Evolutionary conservation across 2,797 vertebrate species (phyloP), one percentile per base, ranked within the genome.

Genomic region (Sphenodon punctatus): DNA sequence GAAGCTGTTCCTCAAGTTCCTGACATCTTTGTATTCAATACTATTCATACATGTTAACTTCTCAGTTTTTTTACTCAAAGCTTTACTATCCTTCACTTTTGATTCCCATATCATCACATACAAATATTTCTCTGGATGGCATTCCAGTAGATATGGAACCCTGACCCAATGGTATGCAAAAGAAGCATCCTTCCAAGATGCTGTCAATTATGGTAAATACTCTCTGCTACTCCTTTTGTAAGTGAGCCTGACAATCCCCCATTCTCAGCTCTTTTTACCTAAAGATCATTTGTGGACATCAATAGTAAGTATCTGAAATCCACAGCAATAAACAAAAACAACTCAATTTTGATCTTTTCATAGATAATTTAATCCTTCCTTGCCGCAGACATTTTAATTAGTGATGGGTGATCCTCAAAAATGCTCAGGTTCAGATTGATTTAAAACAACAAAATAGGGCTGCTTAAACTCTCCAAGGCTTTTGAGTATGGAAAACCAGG

Each of bases 361-460:
- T 1, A 5, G 36, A 64, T 3, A 85, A 41, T 70, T 89, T 90
- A 92, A 89, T 84, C 64, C 85, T 82, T 84, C 76, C 41, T 67
- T 75, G 55, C 77, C 86, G 84, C 55, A 42, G 38, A 85, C 60
- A 55, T 14, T 69, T 72, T 72, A 78, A 84, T 76, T 85, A 49
- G 8, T 53, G 69, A 72, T 80, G 80, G 78, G 55, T 78, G 90
- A 79, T 65, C 68, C 74, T 81, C 51, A 72, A n/a, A 81, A 85
- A 85, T 58, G 70, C 82, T 72, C 27, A 2, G 65, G 51, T 78
- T 92, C 76, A 88, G 71, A 70, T 90, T 88, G 88, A 91, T 88
- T 89, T 90, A 79, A 82, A 49, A 86, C 81, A 70, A 72, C 71
- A 85, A 88, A 89, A 84, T 83, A 66, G 72, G 77, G 78, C 88